These are phyloP conservation scores for Myopa tessellatipennis DNA, from an alignment of 2,888 invertebrate genomes.

Conservation along the genomic window DNA sequence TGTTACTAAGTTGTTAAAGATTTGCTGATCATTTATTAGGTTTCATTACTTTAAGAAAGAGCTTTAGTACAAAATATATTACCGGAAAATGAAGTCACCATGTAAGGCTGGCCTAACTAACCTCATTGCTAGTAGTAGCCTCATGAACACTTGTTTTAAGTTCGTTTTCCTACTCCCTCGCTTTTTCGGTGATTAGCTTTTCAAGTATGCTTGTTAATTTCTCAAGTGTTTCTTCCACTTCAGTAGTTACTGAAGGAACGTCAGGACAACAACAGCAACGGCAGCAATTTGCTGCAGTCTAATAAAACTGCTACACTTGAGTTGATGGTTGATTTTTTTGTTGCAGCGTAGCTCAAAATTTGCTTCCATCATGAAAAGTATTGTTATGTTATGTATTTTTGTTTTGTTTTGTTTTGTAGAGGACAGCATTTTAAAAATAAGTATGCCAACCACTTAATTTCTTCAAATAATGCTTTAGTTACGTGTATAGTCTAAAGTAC, in stretches of 20 bases:
- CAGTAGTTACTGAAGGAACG: background rate
- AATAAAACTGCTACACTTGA: too few species aligned
- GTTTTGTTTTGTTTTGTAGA: too few species aligned
- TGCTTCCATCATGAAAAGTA: background rate
- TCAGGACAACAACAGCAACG: too few species aligned
- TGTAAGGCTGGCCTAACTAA: too few species aligned
- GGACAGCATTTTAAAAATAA: background rate
- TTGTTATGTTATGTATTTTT: background rate
- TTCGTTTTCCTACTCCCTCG: background rate
- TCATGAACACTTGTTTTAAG: background rate
- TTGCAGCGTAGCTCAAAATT: background rate
- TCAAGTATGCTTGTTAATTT: background rate
- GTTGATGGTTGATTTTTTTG: background rate
- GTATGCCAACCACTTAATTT: conserved; percentile 8
- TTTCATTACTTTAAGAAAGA: too few species aligned
- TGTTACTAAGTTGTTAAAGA: background rate
- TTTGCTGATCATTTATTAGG: background rate
- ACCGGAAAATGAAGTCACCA: too few species aligned
- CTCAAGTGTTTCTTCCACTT: conserved; percentile 6
- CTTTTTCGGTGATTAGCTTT: background rate
- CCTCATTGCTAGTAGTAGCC: too few species aligned
- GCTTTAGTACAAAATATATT: too few species aligned
- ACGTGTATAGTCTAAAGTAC: background rate
- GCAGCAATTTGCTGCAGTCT: too few species aligned
- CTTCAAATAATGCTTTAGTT: background rate